Base-by-base conservation (phyloP, 2,113 vertebrate genomes). In the Petromus typicus region DNA sequence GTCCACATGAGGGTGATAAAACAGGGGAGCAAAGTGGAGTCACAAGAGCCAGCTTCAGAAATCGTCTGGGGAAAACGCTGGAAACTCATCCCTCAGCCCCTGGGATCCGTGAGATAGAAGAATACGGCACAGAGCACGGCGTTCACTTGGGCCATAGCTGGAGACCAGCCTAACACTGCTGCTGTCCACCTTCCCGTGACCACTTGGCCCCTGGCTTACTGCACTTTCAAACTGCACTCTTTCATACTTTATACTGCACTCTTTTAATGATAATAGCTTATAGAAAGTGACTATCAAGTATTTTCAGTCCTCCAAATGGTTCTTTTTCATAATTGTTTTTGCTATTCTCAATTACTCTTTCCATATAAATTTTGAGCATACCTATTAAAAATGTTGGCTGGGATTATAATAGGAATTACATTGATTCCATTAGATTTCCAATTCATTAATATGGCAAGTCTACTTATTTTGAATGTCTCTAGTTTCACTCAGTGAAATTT, bases 251-350 rank as follows among this genome's bases (percentile, higher is more conserved):
- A 17, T 57, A 71, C 22, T 9, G 23, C 16, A 20, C 27, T 89
- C 4, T 54, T 18, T 79, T 71, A 64, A 89, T 57, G 83, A 43
- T 0, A 71, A 57, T 48, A 94, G 20, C 3, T 56, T 69, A 83
- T 7, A 61, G 27, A 23, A 93, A 64, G 45, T 78, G 56, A 83
- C 67, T 48, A 84, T 56, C 25, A 45, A 63, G 9, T 30, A 45
- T 48, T 88, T 88, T 90, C 23, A 71, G 34, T 71, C 59, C 67
- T 79, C 34, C 56, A 51, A 59, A 34, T 78, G 86, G 2, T 34
- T 93, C 25, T 59, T 86, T 94, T 83, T 78, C 27, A 90, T 45
- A 66, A 90, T 71, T 83, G 5, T 86, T 71, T 96, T 69, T 34
- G 45, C 40, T 66, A 79, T 34, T 78, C 27, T 94, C 71, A 17